phyloP scores from a whole-genome alignment of 2,113 vertebrate species.

The Gymnocephalus cernua region DNA sequence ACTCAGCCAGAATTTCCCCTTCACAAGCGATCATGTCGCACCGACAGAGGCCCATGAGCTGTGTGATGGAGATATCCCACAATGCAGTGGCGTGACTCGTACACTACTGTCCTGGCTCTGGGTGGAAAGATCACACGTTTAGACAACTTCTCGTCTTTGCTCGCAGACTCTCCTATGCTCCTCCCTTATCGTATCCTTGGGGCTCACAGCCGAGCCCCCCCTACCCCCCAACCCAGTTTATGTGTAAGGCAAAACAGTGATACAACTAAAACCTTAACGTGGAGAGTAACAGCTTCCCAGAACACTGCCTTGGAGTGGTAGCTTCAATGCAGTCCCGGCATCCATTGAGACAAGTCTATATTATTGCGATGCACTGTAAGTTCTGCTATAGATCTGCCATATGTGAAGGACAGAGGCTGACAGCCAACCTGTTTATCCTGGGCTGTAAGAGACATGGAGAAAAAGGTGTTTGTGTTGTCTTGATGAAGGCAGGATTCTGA shows the following conservation, averaged over 20 bases:
- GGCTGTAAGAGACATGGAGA: background rate
- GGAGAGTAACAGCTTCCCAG: constrained; percentile 16
- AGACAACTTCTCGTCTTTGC: constrained; percentile 25
- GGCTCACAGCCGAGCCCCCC: background rate
- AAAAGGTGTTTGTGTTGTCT: background rate
- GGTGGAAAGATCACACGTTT: constrained; percentile 33
- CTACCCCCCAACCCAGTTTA: background rate
- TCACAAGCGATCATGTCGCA: constrained; percentile 59
- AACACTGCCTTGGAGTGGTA: constrained; percentile 10
- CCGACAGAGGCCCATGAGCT: constrained; percentile 29
- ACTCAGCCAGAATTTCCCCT: constrained; percentile 76
- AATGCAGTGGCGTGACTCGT: constrained; percentile 53
- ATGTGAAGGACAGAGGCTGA: background rate
- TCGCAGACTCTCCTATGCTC: constrained; percentile 24
- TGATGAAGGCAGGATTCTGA: background rate
- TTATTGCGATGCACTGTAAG: background rate
- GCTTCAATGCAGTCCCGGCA: constrained; percentile 15
- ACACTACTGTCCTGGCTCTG: constrained; percentile 1
- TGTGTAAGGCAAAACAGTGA: background rate
- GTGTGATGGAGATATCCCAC: constrained; percentile 57
- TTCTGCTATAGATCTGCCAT: background rate
- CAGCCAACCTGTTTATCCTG: background rate
- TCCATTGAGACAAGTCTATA: background rate
- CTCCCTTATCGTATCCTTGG: background rate
- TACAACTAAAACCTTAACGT: background rate